A percentile compares a stretch with the other conserved stretches of the same genome.
Conservation (phyloP, 2,797 vertebrate genomes). For the Pipistrellus nathusii region DNA sequence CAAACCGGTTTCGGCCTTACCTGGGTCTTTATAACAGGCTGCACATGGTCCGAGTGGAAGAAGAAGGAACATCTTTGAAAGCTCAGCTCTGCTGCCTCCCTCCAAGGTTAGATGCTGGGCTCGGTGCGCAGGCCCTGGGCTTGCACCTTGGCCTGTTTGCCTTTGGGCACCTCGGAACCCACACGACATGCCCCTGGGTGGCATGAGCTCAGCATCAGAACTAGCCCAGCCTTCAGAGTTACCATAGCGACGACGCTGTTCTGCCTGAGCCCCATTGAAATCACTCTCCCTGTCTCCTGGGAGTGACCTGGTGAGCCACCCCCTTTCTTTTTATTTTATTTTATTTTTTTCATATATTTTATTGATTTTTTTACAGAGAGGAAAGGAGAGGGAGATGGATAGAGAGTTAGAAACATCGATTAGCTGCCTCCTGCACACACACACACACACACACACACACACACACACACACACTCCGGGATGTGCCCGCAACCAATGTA, state of each 20-base stretch:
- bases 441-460: no score
- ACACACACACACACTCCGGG: no score
- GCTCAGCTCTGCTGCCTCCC: not conserved
- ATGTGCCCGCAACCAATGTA: no score
- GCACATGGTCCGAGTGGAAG: not conserved
- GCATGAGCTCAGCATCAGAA: not conserved
- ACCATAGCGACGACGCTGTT: not conserved
- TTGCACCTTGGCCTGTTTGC: not conserved
- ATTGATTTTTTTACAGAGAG: no score
- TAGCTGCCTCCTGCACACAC: no score
- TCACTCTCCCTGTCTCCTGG: not conserved
- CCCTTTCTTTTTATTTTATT: not conserved
- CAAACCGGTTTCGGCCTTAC: not conserved
- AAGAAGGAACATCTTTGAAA: slow-evolving; percentile 22
- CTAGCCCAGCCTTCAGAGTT: not conserved
- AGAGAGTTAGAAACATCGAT: no score
- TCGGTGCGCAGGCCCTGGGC: not conserved
- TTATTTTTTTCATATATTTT: no score
- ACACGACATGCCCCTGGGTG: not conserved
- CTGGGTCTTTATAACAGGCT: not conserved
- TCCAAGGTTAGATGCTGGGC: slow-evolving; percentile 28
- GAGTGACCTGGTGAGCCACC: not conserved
- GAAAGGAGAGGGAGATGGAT: no score
- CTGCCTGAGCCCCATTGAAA: not conserved
- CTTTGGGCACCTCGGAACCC: not conserved